Evolutionary conservation across 2,888 invertebrate species (phyloP).

Genomic region (Tupiocoris notatus): DNA sequence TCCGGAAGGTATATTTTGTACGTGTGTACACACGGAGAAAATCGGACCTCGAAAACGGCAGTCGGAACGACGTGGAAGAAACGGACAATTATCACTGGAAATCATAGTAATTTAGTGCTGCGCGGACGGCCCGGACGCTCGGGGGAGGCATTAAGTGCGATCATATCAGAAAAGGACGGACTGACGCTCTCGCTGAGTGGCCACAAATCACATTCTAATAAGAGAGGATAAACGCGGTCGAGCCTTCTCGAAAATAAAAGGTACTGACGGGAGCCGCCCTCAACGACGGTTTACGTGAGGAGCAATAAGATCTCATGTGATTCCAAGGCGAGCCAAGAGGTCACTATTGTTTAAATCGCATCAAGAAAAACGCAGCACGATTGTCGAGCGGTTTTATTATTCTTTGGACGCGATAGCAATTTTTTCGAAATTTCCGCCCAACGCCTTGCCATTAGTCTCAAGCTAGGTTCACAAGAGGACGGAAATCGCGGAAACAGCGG

Average conservation of each 20-base stretch:
- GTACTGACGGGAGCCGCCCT: too few relatives aligned
- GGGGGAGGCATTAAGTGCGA: conserved; percentile 39
- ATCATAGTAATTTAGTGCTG: conserved; percentile 25
- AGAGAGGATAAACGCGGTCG: conserved; percentile 40
- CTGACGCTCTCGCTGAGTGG: conserved; percentile 18
- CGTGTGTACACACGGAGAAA: neutral
- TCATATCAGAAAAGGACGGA: conserved; percentile 19
- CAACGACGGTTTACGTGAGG: too few relatives aligned
- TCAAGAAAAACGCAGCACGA: too few relatives aligned
- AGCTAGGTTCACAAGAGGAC: too few relatives aligned
- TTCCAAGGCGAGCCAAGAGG: too few relatives aligned
- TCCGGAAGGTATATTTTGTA: neutral
- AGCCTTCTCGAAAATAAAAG: neutral
- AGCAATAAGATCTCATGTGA: too few relatives aligned
- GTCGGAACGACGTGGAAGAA: neutral
- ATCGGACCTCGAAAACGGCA: neutral
- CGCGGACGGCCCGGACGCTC: neutral
- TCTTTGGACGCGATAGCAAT: too few relatives aligned
- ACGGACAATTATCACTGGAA: conserved; percentile 32
- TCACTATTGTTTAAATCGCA: too few relatives aligned
- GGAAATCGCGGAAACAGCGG: too few relatives aligned
- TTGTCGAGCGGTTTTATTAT: too few relatives aligned
- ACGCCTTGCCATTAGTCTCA: too few relatives aligned
- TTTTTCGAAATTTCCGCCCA: too few relatives aligned
- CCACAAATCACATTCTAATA: conserved; percentile 42